Conservation (phyloP, 1,140 invertebrate genomes). For the Ruditapes philippinarum region DNA sequence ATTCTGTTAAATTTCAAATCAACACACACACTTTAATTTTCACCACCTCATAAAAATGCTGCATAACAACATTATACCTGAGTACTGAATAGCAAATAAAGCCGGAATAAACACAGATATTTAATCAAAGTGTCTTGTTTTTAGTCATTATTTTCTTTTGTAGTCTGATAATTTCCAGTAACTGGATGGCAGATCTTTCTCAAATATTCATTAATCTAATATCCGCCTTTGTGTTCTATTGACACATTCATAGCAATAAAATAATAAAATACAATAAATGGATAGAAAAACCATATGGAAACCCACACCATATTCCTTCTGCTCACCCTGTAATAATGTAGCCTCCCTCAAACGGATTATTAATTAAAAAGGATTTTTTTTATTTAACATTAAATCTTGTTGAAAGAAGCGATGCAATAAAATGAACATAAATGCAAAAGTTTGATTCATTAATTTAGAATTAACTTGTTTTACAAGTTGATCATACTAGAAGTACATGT, state of each 20-base stretch:
- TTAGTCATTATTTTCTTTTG: constrained; percentile 17
- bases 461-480: too few relatives aligned
- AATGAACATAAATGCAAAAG: too few relatives aligned
- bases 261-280: not conserved
- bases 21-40: constrained; percentile 63
- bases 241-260: not conserved
- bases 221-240: constrained; percentile 38
- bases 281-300: too few relatives aligned
- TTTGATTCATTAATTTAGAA: too few relatives aligned
- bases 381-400: too few relatives aligned
- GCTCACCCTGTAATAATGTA: too few relatives aligned
- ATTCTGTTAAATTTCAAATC: constrained; percentile 70
- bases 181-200: not conserved
- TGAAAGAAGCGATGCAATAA: too few relatives aligned
- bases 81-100: constrained; percentile 31
- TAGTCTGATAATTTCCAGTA: not conserved
- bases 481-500: too few relatives aligned
- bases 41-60: constrained; percentile 58
- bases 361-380: not conserved
- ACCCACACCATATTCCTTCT: too few relatives aligned
- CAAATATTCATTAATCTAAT: constrained; percentile 33
- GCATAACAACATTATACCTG: constrained; percentile 38
- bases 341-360: not conserved
- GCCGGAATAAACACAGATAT: not conserved
- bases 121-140: constrained; percentile 42